Evolutionary conservation across 2,888 invertebrate genomes (phyloP), one percentile per base, ranked within the genome.

Genomic region (Phania funesta): DNA sequence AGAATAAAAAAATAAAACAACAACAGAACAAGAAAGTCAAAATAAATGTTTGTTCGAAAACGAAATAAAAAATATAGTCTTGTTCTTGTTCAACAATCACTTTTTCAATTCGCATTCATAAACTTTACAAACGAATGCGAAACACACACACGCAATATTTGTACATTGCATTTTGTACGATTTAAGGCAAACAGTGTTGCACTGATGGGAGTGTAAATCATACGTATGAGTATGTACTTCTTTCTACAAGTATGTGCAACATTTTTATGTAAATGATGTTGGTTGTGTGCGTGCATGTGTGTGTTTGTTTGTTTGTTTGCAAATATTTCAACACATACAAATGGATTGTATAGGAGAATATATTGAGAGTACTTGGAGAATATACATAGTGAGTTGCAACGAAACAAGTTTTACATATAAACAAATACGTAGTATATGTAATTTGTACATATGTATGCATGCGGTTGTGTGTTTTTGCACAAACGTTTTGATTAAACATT

Each of bases 401-500:
- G 35, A 73, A 73, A 73, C 71, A 58, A 60, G 67, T 67, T 73
- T 46, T 56, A 35, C 9, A n/a, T 16, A 56, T 18, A 54, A 32
- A 54, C 24, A 46, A 54, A 54, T 29, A 13, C 48, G 13, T 24
- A 26, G n/a, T 62, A 20, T 35, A 44, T 58, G 48, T 9, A 50
- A n/a, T n/a, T n/a, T 35, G 16, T 38, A 32, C 9, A 11, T n/a
- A 38, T 32, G 56, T 41, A 26, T 60, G 50, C 24, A 50, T 60
- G 58, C 11, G 54, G 18, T 11, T 52, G 32, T 22, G 26, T 26
- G 24, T 41, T 38, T 50, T 62, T 77, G 62, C 76, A 73, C 54
- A 77, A 76, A 73, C 52, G 62, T 73, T 81, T 77, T 62, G 77
- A 73, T 79, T 73, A 62, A 70, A 75, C 76, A 67, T 62, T 82